Base-by-base conservation (phyloP, 2,888 invertebrate genomes). In the Drosophila yooni region DNA sequence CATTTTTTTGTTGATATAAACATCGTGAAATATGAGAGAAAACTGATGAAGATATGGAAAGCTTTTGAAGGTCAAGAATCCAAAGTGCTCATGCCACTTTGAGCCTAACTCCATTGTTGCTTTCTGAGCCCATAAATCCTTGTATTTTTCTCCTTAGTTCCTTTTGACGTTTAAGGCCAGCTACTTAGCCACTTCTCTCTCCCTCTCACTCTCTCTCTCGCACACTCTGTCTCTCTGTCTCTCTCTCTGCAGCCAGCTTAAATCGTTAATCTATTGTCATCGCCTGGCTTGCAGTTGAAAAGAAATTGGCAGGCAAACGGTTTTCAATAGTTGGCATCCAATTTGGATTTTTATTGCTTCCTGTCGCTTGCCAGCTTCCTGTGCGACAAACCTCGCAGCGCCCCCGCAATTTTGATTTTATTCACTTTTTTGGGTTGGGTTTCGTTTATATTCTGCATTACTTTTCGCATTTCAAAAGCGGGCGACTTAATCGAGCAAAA, bases 401-500 rank as follows among this genome's bases (percentile, higher is more conserved):
- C 81, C 81, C 67, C 64, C 74, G 63, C 74, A 81, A 72, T 57
- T 43, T n/a, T 15, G 29, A 29, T 40, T 43, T 31, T 4, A 46
- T 46, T 40, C 27, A 13, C 29, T 52, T 51, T 65, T 58, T 74
- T 80, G 74, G 59, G 59, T 31, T 70, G 68, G 50, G 52, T 69
- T 52, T 29, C 29, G 51, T 40, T 67, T 34, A 34, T n/a, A 52
- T 65, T 60, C 48, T 40, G 46, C 11, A 31, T 54, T 64, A 67
- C 29, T 54, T 52, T 31, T 38, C 85, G 77, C 80, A 79, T 79
- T 89, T 81, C 84, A 84, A 83, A 85, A 91, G 81, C 78, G 65
- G 62, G 83, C 82, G 82, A 91, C 88, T 91, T 92, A 92, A 92
- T 92, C 91, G 91, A 92, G 92, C 92, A 92, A 92, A 91, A 92